These are phyloP conservation scores for Tridacna crocea DNA, from an alignment of 2,888 invertebrate species.

Conservation along the genomic window DNA sequence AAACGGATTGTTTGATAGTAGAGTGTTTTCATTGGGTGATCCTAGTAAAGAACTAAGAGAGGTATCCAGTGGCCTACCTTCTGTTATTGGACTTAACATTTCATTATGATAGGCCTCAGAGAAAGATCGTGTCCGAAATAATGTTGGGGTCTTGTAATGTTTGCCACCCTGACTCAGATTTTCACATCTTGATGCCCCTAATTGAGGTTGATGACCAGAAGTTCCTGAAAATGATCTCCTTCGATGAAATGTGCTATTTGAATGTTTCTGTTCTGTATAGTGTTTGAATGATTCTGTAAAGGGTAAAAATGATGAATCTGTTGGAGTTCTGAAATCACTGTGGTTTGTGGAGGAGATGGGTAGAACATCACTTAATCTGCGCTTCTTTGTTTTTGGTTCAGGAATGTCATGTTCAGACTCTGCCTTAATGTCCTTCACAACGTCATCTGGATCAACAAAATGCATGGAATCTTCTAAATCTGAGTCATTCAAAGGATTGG, in stretches of 20 bases:
- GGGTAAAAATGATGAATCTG: no score
- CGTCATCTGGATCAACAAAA: slow-evolving; percentile 59
- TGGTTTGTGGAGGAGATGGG: not conserved
- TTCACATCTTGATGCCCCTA: not conserved
- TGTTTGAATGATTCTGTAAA: no score
- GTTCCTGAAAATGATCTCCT: slow-evolving; percentile 20
- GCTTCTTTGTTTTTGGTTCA: slow-evolving; percentile 44
- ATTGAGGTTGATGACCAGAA: not conserved
- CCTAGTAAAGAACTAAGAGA: slow-evolving; percentile 50
- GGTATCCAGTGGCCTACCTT: slow-evolving; percentile 44
- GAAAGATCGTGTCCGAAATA: slow-evolving; percentile 48
- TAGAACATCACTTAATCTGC: slow-evolving; percentile 28
- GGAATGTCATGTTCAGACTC: slow-evolving; percentile 8
- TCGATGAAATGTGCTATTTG: not conserved
- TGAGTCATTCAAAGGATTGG: slow-evolving; percentile 48
- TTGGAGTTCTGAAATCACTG: slow-evolving; percentile 4
- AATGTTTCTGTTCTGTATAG: not conserved
- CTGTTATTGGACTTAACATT: slow-evolving; percentile 35
- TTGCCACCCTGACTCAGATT: not conserved
- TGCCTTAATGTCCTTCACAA: not conserved
- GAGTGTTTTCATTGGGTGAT: slow-evolving; percentile 39
- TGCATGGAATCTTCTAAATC: slow-evolving; percentile 62
- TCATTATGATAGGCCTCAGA: slow-evolving; percentile 49
- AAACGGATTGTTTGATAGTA: slow-evolving; percentile 52
- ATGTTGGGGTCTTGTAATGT: slow-evolving; percentile 31